phyloP scores from a whole-genome alignment of 2,113 vertebrate genomes.

The Amazona vittata region DNA sequence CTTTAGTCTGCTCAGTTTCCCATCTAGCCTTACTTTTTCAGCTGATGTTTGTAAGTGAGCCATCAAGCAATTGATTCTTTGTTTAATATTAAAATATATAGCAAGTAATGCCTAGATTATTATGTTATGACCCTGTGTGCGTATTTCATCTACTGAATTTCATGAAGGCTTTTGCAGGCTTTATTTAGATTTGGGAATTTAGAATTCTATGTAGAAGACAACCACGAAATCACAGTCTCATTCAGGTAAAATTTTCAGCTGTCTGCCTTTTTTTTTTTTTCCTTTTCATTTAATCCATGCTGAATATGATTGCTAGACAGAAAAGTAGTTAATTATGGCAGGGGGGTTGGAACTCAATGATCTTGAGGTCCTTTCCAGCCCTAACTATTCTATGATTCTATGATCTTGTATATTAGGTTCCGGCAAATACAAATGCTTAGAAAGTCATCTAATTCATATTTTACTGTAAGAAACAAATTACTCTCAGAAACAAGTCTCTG shows the following conservation, averaged over 20 bases:
- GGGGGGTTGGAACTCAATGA: too few species aligned
- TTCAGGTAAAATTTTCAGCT: background rate
- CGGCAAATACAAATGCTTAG: background rate
- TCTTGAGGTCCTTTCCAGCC: too few species aligned
- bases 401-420: background rate
- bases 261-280: background rate
- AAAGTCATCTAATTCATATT: background rate
- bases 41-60: background rate
- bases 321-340: background rate
- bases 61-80: background rate
- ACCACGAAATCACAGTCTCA: background rate
- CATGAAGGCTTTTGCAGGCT: accelerated
- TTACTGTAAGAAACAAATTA: background rate
- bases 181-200: background rate
- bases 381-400: too few species aligned
- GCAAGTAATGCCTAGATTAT: background rate
- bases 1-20: background rate
- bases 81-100: background rate
- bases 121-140: background rate
- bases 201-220: background rate
- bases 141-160: background rate
- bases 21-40: background rate
- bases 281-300: background rate
- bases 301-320: background rate
- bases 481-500: background rate